phyloP scores from a whole-genome alignment of 1,140 invertebrate genomes.

The Phymastichus coffea region DNA sequence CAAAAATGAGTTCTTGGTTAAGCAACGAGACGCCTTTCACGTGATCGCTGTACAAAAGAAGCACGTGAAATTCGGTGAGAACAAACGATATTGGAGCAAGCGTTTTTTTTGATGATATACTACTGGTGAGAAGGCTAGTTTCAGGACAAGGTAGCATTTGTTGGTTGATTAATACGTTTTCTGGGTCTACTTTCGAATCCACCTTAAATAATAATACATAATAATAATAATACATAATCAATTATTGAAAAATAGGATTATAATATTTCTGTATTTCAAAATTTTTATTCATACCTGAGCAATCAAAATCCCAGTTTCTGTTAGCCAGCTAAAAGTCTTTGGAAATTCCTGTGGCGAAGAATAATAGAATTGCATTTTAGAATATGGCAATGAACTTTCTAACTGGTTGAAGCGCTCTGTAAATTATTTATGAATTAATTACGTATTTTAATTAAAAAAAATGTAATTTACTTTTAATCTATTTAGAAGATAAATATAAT shows the following conservation, averaged over 20 bases:
- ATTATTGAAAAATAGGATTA: constrained; percentile 47
- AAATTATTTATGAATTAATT: constrained; percentile 31
- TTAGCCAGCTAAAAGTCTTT: constrained; percentile 85
- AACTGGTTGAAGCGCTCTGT: constrained; percentile 70
- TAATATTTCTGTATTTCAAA: too few species aligned
- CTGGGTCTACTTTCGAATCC: constrained; percentile 58
- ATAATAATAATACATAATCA: constrained; percentile 8
- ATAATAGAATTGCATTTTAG: constrained; percentile 78
- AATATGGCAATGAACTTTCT: constrained; percentile 74
- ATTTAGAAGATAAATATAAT: constrained; percentile 16
- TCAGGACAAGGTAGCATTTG: constrained; percentile 64
- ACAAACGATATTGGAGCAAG: constrained; percentile 74
- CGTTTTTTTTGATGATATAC: constrained; percentile 33
- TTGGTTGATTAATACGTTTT: constrained; percentile 63
- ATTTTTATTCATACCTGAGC: constrained; percentile 68
- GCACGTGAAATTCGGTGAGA: constrained; percentile 86
- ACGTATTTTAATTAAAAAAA: constrained; percentile 17
- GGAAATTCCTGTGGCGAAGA: constrained; percentile 66
- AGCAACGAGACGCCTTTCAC: constrained; percentile 83
- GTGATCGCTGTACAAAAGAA: constrained; percentile 80
- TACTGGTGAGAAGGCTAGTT: constrained; percentile 45
- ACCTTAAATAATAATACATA: constrained; percentile 58
- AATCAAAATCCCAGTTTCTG: constrained; percentile 71
- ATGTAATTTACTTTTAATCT: constrained; percentile 16
- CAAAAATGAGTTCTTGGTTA: constrained; percentile 84